These are phyloP conservation scores for Cairina moschata DNA, from an alignment of 2,113 vertebrate genomes.

Conservation along the genomic window DNA sequence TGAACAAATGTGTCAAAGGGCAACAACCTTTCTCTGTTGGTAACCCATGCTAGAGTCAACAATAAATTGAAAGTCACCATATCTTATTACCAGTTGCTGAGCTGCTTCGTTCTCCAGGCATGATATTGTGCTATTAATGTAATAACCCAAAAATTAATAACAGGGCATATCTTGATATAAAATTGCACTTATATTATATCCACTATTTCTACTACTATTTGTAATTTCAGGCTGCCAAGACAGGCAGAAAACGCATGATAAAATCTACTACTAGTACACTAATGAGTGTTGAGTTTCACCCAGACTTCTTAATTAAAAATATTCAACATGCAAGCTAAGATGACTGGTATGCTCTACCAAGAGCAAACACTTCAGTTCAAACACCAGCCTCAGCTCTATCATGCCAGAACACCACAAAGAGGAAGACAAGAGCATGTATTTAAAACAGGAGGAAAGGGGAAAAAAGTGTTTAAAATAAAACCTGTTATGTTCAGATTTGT, in stretches of 20 bases:
- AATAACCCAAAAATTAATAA: background rate
- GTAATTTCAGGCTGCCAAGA: background rate
- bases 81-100: background rate
- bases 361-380: constrained; percentile 9
- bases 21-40: background rate
- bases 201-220: background rate
- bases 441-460: background rate
- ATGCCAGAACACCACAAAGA: background rate
- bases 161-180: background rate
- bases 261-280: background rate
- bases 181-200: background rate
- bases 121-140: background rate
- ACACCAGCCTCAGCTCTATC: background rate
- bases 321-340: background rate
- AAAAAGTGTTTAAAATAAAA: background rate
- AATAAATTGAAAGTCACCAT: background rate
- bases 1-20: background rate
- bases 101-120: background rate
- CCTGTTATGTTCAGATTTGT: background rate
- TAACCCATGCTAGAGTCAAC: background rate
- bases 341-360: background rate
- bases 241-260: background rate
- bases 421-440: constrained; percentile 4
- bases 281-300: background rate
- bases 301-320: background rate